Evolutionary conservation across 1,140 invertebrate genomes (phyloP).

Genomic region (Hormaphis cornu): DNA sequence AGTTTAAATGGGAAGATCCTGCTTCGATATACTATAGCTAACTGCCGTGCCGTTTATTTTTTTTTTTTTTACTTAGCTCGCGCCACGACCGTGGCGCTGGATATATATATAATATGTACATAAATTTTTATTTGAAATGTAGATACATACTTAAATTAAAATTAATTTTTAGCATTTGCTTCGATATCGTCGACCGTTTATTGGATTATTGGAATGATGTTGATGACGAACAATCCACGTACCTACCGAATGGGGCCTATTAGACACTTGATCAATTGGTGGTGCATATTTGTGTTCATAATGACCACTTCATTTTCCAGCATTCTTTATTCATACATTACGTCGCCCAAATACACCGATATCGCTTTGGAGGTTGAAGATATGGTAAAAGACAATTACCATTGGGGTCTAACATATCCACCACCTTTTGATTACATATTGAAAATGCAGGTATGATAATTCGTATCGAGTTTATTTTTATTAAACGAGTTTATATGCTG

Average conservation of each 20-base stretch:
- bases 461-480: too few relatives aligned
- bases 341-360: not conserved
- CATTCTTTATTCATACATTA: constrained; percentile 19
- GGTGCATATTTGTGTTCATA: constrained; percentile 28
- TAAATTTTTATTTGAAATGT: not conserved
- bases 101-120: not conserved
- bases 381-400: not conserved
- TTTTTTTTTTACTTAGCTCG: too few relatives aligned
- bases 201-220: constrained; percentile 13
- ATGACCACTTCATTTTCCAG: constrained; percentile 29
- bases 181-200: not conserved
- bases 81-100: too few relatives aligned
- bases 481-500: too few relatives aligned
- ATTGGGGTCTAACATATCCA: constrained; percentile 24
- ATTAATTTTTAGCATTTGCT: not conserved
- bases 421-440: constrained; percentile 2
- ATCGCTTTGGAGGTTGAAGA: not conserved
- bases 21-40: too few relatives aligned
- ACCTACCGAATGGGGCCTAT: not conserved
- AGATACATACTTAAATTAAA: not conserved
- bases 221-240: constrained; percentile 15
- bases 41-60: too few relatives aligned
- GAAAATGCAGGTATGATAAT: constrained; percentile 12
- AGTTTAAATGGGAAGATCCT: too few relatives aligned
- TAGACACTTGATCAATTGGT: constrained; percentile 30